Evolutionary conservation across 2,888 invertebrate genomes (phyloP).

Genomic region (Acanthosepion pharaonis): DNA sequence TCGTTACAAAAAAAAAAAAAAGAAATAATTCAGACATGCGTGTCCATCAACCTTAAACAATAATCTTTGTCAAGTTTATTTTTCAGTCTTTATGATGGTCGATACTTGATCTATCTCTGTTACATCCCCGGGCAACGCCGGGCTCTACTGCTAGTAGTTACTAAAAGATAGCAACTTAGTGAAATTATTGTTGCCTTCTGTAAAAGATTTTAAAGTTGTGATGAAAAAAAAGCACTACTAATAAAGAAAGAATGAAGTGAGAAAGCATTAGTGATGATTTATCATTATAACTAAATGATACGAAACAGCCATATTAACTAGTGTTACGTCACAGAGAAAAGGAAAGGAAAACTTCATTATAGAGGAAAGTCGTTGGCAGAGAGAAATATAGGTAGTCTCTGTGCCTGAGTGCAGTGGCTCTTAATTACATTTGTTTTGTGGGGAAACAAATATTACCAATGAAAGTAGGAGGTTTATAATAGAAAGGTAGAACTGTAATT

Average conservation of each 20-base stretch:
- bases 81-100: too few relatives aligned
- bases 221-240: too few relatives aligned
- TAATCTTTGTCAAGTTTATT: too few relatives aligned
- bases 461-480: not conserved
- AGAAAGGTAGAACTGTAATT: not conserved
- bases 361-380: not conserved
- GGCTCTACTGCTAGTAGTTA: too few relatives aligned
- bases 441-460: not conserved
- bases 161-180: not conserved
- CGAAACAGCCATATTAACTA: not conserved
- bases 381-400: not conserved
- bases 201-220: too few relatives aligned
- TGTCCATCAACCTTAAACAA: too few relatives aligned
- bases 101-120: too few relatives aligned
- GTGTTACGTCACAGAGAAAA: not conserved
- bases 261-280: not conserved
- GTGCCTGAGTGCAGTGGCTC: not conserved
- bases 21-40: too few relatives aligned
- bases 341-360: not conserved
- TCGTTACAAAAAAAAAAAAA: too few relatives aligned
- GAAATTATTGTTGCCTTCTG: not conserved
- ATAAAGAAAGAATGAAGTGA: too few relatives aligned
- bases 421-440: not conserved
- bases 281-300: not conserved
- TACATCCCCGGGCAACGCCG: too few relatives aligned